Percentiles rank a stretch among this genome's conserved stretches.
These are phyloP conservation scores for Manis crassicaudata DNA, from an alignment of 2,797 vertebrate species.

Conservation along the genomic window DNA sequence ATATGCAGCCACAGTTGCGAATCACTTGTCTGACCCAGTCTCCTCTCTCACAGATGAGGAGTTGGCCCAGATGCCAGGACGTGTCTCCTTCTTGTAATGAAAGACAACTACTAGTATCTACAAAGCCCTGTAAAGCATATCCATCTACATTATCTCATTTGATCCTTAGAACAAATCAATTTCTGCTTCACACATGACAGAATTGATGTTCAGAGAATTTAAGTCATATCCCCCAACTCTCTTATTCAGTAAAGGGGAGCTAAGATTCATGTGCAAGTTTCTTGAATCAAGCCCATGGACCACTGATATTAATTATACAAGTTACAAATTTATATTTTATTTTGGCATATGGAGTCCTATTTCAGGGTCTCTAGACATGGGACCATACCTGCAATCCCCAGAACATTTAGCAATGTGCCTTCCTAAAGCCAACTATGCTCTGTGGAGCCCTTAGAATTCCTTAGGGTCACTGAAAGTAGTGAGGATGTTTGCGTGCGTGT, in stretches of 20 bases:
- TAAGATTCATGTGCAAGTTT: neutral
- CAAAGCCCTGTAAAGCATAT: neutral
- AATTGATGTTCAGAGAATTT: neutral
- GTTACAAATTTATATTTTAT: neutral
- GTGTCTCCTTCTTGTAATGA: neutral
- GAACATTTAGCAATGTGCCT: neutral
- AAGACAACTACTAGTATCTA: neutral
- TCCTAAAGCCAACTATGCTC: neutral
- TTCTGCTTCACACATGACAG: neutral
- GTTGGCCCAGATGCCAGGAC: neutral
- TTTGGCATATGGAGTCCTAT: neutral
- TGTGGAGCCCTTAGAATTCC: neutral
- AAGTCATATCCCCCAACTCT: neutral
- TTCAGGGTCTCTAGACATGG: neutral
- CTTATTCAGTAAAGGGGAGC: neutral
- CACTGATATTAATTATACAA: neutral
- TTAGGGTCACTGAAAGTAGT: neutral
- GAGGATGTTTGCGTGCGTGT: neutral
- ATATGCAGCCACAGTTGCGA: neutral
- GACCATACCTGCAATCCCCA: neutral
- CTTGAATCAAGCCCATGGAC: neutral
- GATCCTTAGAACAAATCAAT: neutral
- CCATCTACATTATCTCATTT: neutral
- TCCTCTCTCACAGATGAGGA: neutral
- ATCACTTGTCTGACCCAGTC: neutral